Base-by-base conservation (phyloP, 2,888 invertebrate genomes). In the Hirtodrosophila cameraria region DNA sequence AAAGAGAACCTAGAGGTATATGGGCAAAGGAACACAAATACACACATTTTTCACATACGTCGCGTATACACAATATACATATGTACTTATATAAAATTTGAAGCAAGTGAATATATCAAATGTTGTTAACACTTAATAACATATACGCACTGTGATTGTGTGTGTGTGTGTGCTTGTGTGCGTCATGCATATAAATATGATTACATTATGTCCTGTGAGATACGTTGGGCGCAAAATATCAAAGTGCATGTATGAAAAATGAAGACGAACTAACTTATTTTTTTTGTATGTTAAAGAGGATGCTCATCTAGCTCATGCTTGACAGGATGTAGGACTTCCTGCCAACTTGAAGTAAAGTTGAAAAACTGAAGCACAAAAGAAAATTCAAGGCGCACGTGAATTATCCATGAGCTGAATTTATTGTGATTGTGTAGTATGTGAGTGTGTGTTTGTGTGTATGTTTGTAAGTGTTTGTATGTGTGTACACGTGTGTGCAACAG, bases 81-180 rank as follows among this genome's bases (percentile, higher is more conserved):
- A 5, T 5, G 4, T 5, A 18, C 18, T 4, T 3, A 1, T 27
- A 15, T 28, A 55, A 27, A 11, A 45, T 45, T 33, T 59, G 28
- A 43, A 28, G 39, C 41, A 43, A 61, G 63, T 43, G 60, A 55
- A 58, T 58, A 46, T 78, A 64, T 72, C 62, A 72, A 74, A 61
- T 45, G 63, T 63, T 75, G 74, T 73, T 73, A 79, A 52, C 63
- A 61, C 59, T 62, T 46, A 72, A 76, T 64, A 66, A 31, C 48
- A 12, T 20, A 38, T 16, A 23, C 43, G 9, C 43, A 23, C 18
- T 30, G 33, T 12, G 18, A 28, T 27, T 7, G 11, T 8, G 30
- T 8, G 2, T 18, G 13, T 12, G 18, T 11, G 30, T 12, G 27
- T 23, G 33, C 27, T 15, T 13, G n/a, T n/a, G 38, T 31, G 16